Percentiles rank a stretch among this genome's conserved stretches.
Evolutionary conservation across 2,113 vertebrate genomes (phyloP).

Genomic region (Pelobates fuscus): DNA sequence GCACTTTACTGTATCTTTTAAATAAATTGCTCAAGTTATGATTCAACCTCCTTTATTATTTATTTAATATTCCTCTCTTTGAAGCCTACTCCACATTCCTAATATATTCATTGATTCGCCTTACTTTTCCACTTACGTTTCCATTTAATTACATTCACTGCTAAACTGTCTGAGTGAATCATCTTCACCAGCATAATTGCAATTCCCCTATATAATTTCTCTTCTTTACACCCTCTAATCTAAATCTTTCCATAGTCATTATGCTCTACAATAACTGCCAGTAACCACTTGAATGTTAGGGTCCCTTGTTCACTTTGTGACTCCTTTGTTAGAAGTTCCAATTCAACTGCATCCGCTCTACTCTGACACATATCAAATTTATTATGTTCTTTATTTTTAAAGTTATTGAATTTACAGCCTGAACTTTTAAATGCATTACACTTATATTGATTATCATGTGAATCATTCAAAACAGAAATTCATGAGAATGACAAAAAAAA

Average conservation of each 20-base stretch:
- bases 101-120: background rate
- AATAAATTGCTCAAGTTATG: background rate
- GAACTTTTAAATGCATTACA: background rate
- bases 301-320: background rate
- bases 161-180: slow-evolving; percentile 6
- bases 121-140: background rate
- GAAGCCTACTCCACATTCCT: background rate
- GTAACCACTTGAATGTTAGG: background rate
- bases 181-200: slow-evolving; percentile 4
- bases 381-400: background rate
- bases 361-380: background rate
- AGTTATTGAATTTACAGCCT: background rate
- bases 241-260: slow-evolving; percentile 10
- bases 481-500: background rate
- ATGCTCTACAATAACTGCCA: background rate
- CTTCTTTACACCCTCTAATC: slow-evolving; percentile 7
- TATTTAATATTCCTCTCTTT: too few relatives aligned
- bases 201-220: slow-evolving; percentile 10
- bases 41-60: background rate
- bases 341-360: background rate
- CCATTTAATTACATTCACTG: background rate
- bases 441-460: background rate
- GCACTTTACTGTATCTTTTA: too few relatives aligned
- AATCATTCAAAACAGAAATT: background rate
- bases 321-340: background rate